Conservation (phyloP, 2,888 invertebrate genomes). For the Exocentrus adspersus region DNA sequence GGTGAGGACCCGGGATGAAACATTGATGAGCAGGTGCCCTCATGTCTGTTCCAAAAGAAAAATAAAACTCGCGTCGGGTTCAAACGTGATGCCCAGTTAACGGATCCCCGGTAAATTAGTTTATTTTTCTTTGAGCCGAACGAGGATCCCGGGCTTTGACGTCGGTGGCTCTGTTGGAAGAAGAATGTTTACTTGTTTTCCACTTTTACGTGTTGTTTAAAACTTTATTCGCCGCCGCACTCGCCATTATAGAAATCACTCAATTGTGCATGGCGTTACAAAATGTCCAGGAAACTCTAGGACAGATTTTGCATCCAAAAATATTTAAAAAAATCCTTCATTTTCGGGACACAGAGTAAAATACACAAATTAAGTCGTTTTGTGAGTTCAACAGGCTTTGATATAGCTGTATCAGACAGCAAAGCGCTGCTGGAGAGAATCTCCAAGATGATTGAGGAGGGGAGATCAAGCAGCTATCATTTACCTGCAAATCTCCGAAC, state of each 20-base stretch:
- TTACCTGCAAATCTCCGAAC: slow-evolving; percentile 49
- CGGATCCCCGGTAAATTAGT: slow-evolving; percentile 40
- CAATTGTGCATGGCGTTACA: too few relatives aligned
- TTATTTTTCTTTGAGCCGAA: slow-evolving; percentile 35
- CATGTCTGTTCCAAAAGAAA: slow-evolving; percentile 47
- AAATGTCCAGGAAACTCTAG: too few relatives aligned
- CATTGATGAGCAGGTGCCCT: slow-evolving; percentile 57
- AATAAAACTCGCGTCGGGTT: slow-evolving; percentile 46
- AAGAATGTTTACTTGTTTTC: neutral
- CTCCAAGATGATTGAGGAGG: slow-evolving; percentile 17
- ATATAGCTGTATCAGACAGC: slow-evolving; percentile 20
- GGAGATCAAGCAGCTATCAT: slow-evolving; percentile 34
- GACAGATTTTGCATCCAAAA: too few relatives aligned
- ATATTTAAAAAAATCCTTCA: too few relatives aligned
- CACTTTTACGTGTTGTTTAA: too few relatives aligned
- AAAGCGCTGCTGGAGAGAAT: neutral
- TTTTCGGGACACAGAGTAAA: too few relatives aligned
- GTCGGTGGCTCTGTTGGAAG: neutral
- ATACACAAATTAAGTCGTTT: too few relatives aligned
- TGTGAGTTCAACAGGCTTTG: too few relatives aligned
- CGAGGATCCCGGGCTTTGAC: neutral
- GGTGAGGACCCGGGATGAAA: slow-evolving; percentile 43
- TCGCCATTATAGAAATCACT: too few relatives aligned
- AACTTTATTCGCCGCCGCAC: too few relatives aligned
- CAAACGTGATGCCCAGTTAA: slow-evolving; percentile 30